Evolutionary conservation across 2,113 vertebrate genomes (phyloP), one percentile per base, ranked within the genome.

Genomic region (Phocoena sinus): DNA sequence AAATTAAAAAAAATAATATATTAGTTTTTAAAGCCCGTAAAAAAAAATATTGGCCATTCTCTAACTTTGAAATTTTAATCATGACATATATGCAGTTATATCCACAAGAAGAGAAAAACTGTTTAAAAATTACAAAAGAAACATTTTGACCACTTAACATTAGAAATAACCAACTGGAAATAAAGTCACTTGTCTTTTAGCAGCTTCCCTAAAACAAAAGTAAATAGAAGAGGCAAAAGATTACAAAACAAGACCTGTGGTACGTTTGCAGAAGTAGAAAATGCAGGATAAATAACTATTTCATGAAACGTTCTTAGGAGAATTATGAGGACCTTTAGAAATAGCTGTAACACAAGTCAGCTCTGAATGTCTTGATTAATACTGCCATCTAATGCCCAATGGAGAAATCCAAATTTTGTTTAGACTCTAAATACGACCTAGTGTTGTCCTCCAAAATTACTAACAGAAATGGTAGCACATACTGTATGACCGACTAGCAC

Each of bases 351-450:
- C 3, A 1, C 0, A 79, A 28, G 1, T 88, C 60, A 79, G 47
- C 20, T 70, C 65, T 31, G 28, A 18, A 97, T 98, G 0, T 36
- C 96, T 98, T 98, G 98, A 91, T 94, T 65, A 97, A 98, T 90
- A 97, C 98, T 98, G 98, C 98, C 98, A 98, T 97, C 99, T 98
- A 96, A 97, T 62, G 98, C 68, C 94, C 90, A 0, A 3, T 38
- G 2, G 21, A 87, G 91, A 98, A 97, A 98, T 96, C 83, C 5
- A 89, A 95, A 74, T n/a, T 84, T 44, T 38, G 5, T 70, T 96
- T 88, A 92, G 58, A 50, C 15, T 36, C 21, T 20, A 18, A 91
- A 74, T 26, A 28, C 5, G 28, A 5, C 25, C 86, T 87, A 74
- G 15, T 33, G 36, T 60, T 58, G 18, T 67, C 89, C 96, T 97